A percentile compares a stretch with the other conserved stretches of the same genome.
These are phyloP conservation scores for Alitta virens DNA, from an alignment of 2,888 invertebrate species.

Conservation along the genomic window DNA sequence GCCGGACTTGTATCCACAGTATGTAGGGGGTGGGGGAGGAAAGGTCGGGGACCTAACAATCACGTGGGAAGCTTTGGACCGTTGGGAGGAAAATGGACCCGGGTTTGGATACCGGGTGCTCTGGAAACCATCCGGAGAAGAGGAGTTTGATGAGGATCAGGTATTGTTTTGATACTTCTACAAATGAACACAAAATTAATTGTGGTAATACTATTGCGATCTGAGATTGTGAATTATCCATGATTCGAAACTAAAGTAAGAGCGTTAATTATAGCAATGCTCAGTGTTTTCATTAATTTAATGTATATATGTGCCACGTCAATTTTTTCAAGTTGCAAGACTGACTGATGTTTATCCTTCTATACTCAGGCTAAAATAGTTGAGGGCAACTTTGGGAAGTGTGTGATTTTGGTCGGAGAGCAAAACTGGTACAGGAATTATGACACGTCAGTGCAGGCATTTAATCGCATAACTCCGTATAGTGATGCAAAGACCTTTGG, in stretches of 20 bases:
- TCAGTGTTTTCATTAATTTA: no score
- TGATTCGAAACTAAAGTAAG: no score
- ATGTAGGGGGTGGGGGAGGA: constrained; percentile 90
- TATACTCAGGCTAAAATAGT: neutral
- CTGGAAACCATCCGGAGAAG: constrained; percentile 58
- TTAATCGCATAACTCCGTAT: constrained; percentile 42
- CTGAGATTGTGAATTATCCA: no score
- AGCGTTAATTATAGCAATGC: no score
- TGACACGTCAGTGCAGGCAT: constrained; percentile 51
- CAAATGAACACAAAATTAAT: constrained; percentile 42
- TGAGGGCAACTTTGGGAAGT: neutral
- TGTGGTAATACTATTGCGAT: no score
- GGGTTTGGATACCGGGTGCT: constrained; percentile 87
- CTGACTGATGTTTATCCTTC: no score
- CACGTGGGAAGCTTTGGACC: constrained; percentile 67
- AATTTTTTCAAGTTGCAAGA: no score
- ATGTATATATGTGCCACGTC: no score
- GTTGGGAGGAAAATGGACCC: constrained; percentile 73
- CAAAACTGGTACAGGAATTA: constrained; percentile 50
- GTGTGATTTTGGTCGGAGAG: neutral
- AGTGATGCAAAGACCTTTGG: constrained; percentile 67
- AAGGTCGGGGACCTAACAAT: constrained; percentile 84
- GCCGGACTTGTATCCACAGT: constrained; percentile 28
- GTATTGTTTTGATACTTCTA: constrained; percentile 25
- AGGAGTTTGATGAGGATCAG: constrained; percentile 21